A percentile compares a stretch with the other conserved stretches of the same genome.
These are phyloP conservation scores for Peromyscus polionotus DNA, from an alignment of 2,113 vertebrate genomes.

Conservation along the genomic window DNA sequence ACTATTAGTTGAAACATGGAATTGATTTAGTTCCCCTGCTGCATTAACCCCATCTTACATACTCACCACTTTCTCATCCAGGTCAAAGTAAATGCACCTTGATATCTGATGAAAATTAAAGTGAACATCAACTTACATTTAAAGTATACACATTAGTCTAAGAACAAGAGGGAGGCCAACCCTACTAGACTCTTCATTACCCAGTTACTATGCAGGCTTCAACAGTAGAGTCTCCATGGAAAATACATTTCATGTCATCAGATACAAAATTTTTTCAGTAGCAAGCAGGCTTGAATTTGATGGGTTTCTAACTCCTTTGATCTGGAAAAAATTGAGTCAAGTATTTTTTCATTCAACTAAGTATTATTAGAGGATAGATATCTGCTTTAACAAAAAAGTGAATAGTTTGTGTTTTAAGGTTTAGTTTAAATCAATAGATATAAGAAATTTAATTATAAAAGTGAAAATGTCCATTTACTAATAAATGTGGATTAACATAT, in stretches of 20 bases:
- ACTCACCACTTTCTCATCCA: conserved; percentile 76
- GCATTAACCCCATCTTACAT: conserved; percentile 83
- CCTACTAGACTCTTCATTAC: conserved; percentile 67
- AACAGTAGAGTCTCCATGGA: conserved; percentile 67
- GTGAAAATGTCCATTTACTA: not conserved
- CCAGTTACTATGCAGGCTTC: conserved; percentile 62
- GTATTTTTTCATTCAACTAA: conserved; percentile 28
- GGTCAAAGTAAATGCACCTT: conserved; percentile 78
- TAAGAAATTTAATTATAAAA: not conserved
- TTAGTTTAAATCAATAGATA: not conserved
- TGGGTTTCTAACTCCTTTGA: conserved; percentile 66
- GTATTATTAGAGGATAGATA: not conserved
- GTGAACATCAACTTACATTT: conserved; percentile 58
- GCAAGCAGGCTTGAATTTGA: conserved; percentile 72
- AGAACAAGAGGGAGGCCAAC: conserved; percentile 68
- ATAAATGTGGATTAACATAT: not conserved
- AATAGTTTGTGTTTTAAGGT: not conserved
- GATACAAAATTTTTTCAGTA: conserved; percentile 78
- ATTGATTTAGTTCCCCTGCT: conserved; percentile 85
- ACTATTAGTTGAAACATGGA: conserved; percentile 80
- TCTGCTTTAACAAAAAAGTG: conserved; percentile 46
- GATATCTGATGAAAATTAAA: conserved; percentile 79
- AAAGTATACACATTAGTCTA: conserved; percentile 69
- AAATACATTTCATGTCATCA: conserved; percentile 76
- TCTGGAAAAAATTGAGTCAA: conserved; percentile 53